Base-by-base conservation (phyloP, 2,888 invertebrate species). In the Chloroclystis v-ata region DNA sequence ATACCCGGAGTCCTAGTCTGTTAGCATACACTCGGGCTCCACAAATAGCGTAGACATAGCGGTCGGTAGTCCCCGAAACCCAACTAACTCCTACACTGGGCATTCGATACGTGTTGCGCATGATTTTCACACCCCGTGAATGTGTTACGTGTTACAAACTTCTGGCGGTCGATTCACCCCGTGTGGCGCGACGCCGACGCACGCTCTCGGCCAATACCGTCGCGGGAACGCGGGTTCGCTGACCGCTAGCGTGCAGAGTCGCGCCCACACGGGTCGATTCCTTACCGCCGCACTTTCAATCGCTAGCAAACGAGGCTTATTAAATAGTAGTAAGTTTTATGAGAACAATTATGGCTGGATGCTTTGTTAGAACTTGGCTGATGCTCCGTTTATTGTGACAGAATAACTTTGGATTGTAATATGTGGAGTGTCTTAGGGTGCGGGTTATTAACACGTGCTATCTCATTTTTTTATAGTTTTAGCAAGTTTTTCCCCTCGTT, bases 331-430 rank as follows among this genome's bases (percentile, higher is more conserved):
- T 25, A 40, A 30, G 40, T 44, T 58, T 68, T 61, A 56, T 62
- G 63, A 50, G 30, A 63, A 72, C 72, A 79, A 82, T 79, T 20
- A 79, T 80, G 83, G 80, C 78, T 78, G 83, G 78, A 78, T 81
- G 82, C 82, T 83, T 81, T 68, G 63, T 63, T 81, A 82, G 79
- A 75, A 64, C 65, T 76, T 81, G 82, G 82, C 81, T 83, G 83
- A 67, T 67, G 75, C 78, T 78, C 73, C 69, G 65, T 68, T 70
- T 56, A 63, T 66, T 76, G 75, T 78, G 72, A n/a, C 62, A 59
- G 40, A 53, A 43, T 60, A 65, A 50, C 47, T 48, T 43, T 39
- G 28, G 37, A 42, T 40, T 41, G 16, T 38, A 38, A 13, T 33
- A 39, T 51, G 56, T 51, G 44, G 42, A 47, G 49, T 52, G 55